A percentile compares a stretch with the other conserved stretches of the same genome.
These are phyloP conservation scores for Mus pahari DNA, from an alignment of 2,113 vertebrate species.

Conservation along the genomic window DNA sequence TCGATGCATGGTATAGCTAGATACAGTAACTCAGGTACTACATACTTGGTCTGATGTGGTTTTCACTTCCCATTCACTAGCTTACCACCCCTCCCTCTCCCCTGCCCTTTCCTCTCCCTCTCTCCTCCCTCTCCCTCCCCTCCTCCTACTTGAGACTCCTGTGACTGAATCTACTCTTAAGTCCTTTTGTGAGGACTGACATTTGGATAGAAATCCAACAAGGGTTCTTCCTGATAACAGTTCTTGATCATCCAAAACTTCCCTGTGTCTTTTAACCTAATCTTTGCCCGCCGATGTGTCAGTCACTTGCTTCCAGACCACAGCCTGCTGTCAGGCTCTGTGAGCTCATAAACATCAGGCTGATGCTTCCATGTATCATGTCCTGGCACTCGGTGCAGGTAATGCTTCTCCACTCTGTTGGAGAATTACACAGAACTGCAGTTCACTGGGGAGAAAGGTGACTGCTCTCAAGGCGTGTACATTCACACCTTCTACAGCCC, in stretches of 20 bases:
- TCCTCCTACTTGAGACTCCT: not conserved
- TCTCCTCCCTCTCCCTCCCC: no score
- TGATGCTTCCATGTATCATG: not conserved
- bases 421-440: not conserved
- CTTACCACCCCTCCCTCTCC: not conserved
- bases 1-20: not conserved
- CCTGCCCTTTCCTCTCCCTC: no score
- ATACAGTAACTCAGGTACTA: accelerated
- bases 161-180: not conserved
- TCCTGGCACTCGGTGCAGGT: not conserved
- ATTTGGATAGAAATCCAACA: not conserved
- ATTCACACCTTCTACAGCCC: not conserved
- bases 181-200: not conserved
- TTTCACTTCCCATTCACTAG: not conserved
- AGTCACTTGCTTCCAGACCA: not conserved
- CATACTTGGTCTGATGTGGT: not conserved
- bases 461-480: not conserved
- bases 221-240: not conserved
- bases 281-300: not conserved
- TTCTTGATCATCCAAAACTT: not conserved
- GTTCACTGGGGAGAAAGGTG: not conserved
- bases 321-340: not conserved
- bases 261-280: not conserved
- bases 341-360: not conserved
- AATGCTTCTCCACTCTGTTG: not conserved